A percentile compares a stretch with the other conserved stretches of the same genome.
Evolutionary conservation across 2,113 vertebrate genomes (phyloP).

Genomic region (Hypomesus transpacificus): DNA sequence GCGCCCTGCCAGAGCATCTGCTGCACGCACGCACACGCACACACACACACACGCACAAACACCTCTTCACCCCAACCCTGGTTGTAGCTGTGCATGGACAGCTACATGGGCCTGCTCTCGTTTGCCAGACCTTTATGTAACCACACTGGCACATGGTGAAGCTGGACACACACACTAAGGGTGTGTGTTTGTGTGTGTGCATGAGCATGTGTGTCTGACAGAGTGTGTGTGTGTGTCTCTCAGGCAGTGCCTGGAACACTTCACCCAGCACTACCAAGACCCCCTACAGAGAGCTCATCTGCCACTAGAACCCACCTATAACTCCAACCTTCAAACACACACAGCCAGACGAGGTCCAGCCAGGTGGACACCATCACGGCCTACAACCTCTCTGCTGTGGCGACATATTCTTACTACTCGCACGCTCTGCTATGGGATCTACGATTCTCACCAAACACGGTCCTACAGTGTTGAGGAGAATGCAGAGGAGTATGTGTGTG

Average conservation of each 20-base stretch:
- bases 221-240: conserved; percentile 1
- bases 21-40: not conserved
- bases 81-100: not conserved
- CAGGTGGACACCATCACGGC: not conserved
- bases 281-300: not conserved
- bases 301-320: not conserved
- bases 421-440: not conserved
- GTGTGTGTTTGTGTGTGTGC: not conserved
- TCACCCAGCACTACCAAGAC: not conserved
- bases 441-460: not conserved
- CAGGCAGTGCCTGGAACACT: too few species aligned
- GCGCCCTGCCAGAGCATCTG: not conserved
- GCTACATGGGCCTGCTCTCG: not conserved
- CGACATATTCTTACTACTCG: not conserved
- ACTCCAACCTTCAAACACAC: not conserved
- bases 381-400: not conserved
- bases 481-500: too few species aligned
- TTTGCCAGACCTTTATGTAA: conserved; percentile 1
- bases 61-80: not conserved
- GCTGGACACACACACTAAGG: too few species aligned
- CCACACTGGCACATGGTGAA: not conserved
- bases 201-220: not conserved
- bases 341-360: not conserved
- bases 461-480: not conserved
- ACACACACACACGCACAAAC: too few species aligned